phyloP scores from a whole-genome alignment of 2,888 invertebrate species.

The Rosalia funebris region DNA sequence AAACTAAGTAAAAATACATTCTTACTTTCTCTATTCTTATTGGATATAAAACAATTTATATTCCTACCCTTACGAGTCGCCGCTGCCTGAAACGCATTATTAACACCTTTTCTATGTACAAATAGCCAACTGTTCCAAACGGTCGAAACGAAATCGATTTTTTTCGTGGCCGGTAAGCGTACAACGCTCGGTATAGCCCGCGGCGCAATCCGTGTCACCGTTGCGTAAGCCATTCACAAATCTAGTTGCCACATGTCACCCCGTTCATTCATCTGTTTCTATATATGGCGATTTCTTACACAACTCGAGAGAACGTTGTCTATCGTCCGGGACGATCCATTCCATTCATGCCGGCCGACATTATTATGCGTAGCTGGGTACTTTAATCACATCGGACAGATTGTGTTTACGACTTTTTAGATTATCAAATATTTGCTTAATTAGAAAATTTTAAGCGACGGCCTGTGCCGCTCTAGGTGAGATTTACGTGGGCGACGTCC shows the following conservation, averaged over 20 bases:
- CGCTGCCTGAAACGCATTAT: too few species aligned
- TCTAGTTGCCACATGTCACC: conserved; percentile 50
- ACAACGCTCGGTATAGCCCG: background rate
- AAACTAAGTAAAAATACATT: too few species aligned
- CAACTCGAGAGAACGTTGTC: conserved; percentile 52
- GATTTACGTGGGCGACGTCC: too few species aligned
- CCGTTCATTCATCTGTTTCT: conserved; percentile 57
- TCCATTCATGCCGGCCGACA: conserved; percentile 30
- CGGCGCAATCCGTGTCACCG: conserved; percentile 7
- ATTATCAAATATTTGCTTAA: too few species aligned
- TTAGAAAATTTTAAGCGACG: too few species aligned
- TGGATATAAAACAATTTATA: too few species aligned
- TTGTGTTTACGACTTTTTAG: conserved; percentile 3
- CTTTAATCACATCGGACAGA: conserved; percentile 13
- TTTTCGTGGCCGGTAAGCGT: background rate
- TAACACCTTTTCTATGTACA: background rate
- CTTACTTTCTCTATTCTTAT: too few species aligned
- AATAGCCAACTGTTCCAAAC: background rate
- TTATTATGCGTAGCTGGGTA: background rate
- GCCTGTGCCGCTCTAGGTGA: too few species aligned
- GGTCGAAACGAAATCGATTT: background rate
- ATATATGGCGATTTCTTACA: conserved; percentile 57
- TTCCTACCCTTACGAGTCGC: too few species aligned
- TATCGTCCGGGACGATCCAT: background rate
- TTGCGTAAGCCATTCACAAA: conserved; percentile 54